phyloP scores from a whole-genome alignment of 2,888 invertebrate species.

The Pocota personata region DNA sequence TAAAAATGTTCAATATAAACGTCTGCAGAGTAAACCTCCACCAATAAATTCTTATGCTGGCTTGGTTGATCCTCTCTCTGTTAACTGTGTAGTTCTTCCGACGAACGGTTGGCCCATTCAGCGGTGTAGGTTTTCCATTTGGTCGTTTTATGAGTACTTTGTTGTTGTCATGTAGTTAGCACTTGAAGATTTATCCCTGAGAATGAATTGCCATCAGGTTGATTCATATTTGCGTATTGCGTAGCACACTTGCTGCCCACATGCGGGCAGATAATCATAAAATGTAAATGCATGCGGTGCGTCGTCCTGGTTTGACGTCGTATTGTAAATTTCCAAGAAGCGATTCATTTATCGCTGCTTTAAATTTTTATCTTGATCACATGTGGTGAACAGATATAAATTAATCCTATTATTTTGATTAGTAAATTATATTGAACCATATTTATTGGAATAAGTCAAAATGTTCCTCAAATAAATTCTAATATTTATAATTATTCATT shows the following conservation, averaged over 20 bases:
- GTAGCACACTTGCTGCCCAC: slow-evolving; percentile 65
- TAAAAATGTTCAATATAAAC: slow-evolving; percentile 66
- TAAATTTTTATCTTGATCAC: slow-evolving; percentile 44
- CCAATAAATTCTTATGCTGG: slow-evolving; percentile 51
- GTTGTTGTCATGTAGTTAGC: slow-evolving; percentile 83
- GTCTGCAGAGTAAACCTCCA: slow-evolving; percentile 47
- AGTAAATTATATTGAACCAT: slow-evolving; percentile 26
- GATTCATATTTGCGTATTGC: slow-evolving; percentile 72
- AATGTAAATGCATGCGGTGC: slow-evolving; percentile 48
- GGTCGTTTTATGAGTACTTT: slow-evolving; percentile 79
- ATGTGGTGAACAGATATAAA: slow-evolving; percentile 48
- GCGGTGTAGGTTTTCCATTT: slow-evolving; percentile 53
- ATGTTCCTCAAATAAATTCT: no score
- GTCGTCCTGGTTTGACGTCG: slow-evolving; percentile 17
- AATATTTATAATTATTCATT: no score
- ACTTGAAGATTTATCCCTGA: slow-evolving; percentile 82
- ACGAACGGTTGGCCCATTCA: slow-evolving; percentile 77
- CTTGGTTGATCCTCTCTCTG: slow-evolving; percentile 14
- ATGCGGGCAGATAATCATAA: slow-evolving; percentile 55
- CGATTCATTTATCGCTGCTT: slow-evolving; percentile 49
- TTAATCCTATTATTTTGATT: slow-evolving; percentile 49
- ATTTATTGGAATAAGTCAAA: neutral
- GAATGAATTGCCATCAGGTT: slow-evolving; percentile 82
- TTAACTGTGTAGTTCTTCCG: slow-evolving; percentile 26
- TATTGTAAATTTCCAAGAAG: slow-evolving; percentile 46